A percentile compares a stretch with the other conserved stretches of the same genome.
phyloP scores from a whole-genome alignment of 2,888 invertebrate species.

The Agrotis clavis region DNA sequence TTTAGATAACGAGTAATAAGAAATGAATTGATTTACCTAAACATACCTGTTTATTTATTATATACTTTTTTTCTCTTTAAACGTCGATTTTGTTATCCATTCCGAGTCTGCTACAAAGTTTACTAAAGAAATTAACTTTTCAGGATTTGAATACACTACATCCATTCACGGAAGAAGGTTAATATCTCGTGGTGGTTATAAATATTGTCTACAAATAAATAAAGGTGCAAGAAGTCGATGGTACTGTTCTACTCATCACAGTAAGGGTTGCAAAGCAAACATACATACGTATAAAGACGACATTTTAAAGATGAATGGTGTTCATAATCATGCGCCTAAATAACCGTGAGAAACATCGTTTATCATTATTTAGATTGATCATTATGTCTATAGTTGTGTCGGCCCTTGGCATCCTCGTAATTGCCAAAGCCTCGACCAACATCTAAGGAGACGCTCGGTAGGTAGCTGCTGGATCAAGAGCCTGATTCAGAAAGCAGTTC shows the following conservation, averaged over 20 bases:
- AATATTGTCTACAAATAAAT: constrained; percentile 20
- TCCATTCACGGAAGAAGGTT: constrained; percentile 35
- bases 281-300: constrained; percentile 17
- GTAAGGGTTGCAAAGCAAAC: constrained; percentile 60
- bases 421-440: too few species aligned
- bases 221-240: constrained; percentile 48
- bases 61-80: background rate
- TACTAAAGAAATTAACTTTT: background rate
- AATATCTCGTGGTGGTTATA: constrained; percentile 31
- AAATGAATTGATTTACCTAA: too few species aligned
- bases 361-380: too few species aligned
- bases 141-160: constrained; percentile 23
- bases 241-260: constrained; percentile 64
- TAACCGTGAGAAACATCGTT: background rate
- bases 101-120: background rate
- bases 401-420: too few species aligned
- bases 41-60: background rate
- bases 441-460: too few species aligned
- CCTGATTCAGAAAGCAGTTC: too few species aligned
- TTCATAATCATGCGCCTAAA: constrained; percentile 30
- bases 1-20: background rate
- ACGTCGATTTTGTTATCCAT: too few species aligned
- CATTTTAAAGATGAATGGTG: constrained; percentile 17
- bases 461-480: too few species aligned
- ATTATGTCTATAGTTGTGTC: too few species aligned